Evolutionary conservation across 2,113 vertebrate genomes (phyloP).

Genomic region (Siniperca knerii): DNA sequence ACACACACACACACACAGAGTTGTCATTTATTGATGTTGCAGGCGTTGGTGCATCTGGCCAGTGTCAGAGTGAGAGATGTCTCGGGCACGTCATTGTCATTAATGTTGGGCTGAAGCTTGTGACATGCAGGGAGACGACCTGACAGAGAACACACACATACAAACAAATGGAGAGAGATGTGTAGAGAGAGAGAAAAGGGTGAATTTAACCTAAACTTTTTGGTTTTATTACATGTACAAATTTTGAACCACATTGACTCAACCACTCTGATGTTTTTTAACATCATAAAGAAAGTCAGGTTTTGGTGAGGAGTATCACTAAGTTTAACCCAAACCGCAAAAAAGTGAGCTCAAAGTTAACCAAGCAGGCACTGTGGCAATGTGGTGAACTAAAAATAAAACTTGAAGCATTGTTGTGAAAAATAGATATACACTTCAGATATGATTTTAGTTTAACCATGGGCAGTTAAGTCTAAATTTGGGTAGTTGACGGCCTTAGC

Average conservation of each 20-base stretch:
- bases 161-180: neutral
- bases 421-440: neutral
- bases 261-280: neutral
- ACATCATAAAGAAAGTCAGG: neutral
- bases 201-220: neutral
- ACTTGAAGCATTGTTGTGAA: neutral
- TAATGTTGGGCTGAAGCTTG: constrained; percentile 50
- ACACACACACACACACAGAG: constrained; percentile 14
- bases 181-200: neutral
- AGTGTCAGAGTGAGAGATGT: constrained; percentile 67
- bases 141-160: neutral
- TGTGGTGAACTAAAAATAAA: neutral
- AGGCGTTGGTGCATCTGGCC: constrained; percentile 66
- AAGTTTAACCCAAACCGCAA: neutral
- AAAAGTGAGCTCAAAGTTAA: neutral
- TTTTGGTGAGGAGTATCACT: neutral
- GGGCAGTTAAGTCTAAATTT: neutral
- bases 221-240: neutral
- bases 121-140: constrained; percentile 29
- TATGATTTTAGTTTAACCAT: neutral
- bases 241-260: neutral
- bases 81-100: constrained; percentile 61
- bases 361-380: neutral
- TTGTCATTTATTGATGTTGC: constrained; percentile 51
- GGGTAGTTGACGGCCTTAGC: neutral